Percentiles rank a stretch among this genome's conserved stretches.
Conservation (phyloP, 2,888 invertebrate genomes). For the Trisateles emortualis region DNA sequence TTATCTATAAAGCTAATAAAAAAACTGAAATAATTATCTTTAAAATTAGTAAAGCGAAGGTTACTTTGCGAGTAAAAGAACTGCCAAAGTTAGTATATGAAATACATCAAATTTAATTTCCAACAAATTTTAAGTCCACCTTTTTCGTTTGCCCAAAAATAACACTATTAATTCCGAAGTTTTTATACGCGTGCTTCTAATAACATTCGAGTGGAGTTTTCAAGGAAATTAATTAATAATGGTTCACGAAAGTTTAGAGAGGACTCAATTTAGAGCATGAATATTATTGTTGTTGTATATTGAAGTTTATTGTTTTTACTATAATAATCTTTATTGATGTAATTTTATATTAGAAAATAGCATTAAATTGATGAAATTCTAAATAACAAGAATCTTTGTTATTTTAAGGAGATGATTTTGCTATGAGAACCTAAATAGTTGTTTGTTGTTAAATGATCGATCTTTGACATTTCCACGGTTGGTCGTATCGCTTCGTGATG, state of each 20-base stretch:
- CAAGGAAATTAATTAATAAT: constrained; percentile 46
- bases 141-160: constrained; percentile 21
- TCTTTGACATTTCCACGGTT: constrained; percentile 54
- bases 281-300: constrained; percentile 26
- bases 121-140: background rate
- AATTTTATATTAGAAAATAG: background rate
- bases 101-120: background rate
- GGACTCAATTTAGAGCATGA: constrained; percentile 26
- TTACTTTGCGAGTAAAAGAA: too few relatives aligned
- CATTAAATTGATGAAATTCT: background rate
- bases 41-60: too few relatives aligned
- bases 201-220: constrained; percentile 37
- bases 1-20: too few relatives aligned
- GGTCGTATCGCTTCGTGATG: constrained; percentile 61
- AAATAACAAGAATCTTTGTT: background rate
- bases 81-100: too few relatives aligned
- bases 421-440: constrained; percentile 2
- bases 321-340: background rate
- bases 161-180: constrained; percentile 28
- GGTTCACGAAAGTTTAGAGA: constrained; percentile 36
- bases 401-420: background rate
- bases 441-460: constrained; percentile 41
- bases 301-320: background rate
- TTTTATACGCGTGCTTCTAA: constrained; percentile 35
- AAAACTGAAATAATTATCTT: too few relatives aligned